Conservation (phyloP, 2,797 vertebrate species). For the Chelmon rostratus region DNA sequence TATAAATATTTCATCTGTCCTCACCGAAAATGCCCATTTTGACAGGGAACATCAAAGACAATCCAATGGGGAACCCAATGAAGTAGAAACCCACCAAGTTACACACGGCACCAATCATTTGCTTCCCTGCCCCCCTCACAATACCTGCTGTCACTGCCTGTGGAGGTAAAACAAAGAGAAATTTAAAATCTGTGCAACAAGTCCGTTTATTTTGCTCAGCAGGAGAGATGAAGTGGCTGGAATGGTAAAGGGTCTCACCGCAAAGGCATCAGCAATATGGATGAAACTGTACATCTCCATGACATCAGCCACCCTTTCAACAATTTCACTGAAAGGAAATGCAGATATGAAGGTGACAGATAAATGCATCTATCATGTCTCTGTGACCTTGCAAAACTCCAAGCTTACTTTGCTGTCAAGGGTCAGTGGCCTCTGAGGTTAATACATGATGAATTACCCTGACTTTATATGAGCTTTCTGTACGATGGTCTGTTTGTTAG, state of each 20-base stretch:
- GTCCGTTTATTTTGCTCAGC: neutral
- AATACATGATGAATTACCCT: constrained; percentile 36
- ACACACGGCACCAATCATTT: constrained; percentile 87
- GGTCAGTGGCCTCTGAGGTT: constrained; percentile 14
- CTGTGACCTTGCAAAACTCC: neutral
- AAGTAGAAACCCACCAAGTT: constrained; percentile 88
- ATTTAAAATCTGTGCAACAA: neutral
- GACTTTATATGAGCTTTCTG: neutral
- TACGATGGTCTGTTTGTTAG: neutral
- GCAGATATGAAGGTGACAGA: neutral
- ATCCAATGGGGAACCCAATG: constrained; percentile 89
- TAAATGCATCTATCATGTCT: neutral
- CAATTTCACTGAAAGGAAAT: constrained; percentile 83
- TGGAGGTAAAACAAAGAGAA: constrained; percentile 21
- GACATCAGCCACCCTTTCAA: constrained; percentile 85
- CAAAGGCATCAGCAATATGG: constrained; percentile 86
- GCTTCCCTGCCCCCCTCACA: constrained; percentile 90
- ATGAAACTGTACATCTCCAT: constrained; percentile 85
- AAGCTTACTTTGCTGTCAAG: neutral
- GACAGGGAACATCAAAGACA: constrained; percentile 89
- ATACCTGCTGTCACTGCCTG: constrained; percentile 88
- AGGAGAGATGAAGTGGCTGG: constrained; percentile 9
- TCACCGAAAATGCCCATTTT: constrained; percentile 90
- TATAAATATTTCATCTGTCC: constrained; percentile 25
- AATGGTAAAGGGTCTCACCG: constrained; percentile 79